Percentiles rank a stretch among this genome's conserved stretches.
Conservation (phyloP, 2,113 vertebrate genomes). For the Beaufortia kweichowensis region DNA sequence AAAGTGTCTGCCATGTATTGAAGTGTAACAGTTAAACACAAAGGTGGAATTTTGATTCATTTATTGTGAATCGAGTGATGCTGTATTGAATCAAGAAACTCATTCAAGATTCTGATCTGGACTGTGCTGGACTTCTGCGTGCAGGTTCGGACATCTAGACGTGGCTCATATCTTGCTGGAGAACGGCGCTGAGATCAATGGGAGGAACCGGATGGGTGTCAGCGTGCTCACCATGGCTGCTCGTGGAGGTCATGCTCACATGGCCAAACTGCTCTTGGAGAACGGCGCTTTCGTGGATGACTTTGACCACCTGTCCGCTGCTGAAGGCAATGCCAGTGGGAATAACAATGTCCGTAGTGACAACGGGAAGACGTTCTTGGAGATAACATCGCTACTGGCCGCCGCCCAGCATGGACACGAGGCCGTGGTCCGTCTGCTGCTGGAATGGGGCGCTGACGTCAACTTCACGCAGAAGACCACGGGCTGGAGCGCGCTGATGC, state of each 20-base stretch:
- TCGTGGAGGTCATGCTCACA: conserved; percentile 85
- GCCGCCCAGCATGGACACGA: conserved; percentile 90
- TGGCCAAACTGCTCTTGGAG: conserved; percentile 89
- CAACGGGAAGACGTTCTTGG: conserved; percentile 76
- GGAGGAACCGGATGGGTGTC: conserved; percentile 90
- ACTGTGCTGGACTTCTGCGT: background rate
- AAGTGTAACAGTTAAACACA: too few species aligned
- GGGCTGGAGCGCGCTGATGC: conserved; percentile 93
- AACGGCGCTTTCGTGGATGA: conserved; percentile 84
- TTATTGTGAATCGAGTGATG: too few species aligned
- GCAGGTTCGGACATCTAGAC: conserved; percentile 85
- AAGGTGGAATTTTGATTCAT: too few species aligned
- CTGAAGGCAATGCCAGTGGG: conserved; percentile 61
- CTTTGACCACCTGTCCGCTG: conserved; percentile 76
- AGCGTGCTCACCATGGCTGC: conserved; percentile 89
- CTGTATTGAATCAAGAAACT: too few species aligned
- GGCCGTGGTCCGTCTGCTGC: conserved; percentile 77
- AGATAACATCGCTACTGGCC: conserved; percentile 86
- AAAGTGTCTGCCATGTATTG: too few species aligned
- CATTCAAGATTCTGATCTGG: background rate
- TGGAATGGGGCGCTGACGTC: conserved; percentile 92
- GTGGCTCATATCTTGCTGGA: conserved; percentile 91
- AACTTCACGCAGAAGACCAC: conserved; percentile 79
- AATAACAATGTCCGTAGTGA: conserved; percentile 69
- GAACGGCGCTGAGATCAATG: conserved; percentile 91